Base-by-base conservation (phyloP, 2,888 invertebrate genomes). In the Macaria notata region DNA sequence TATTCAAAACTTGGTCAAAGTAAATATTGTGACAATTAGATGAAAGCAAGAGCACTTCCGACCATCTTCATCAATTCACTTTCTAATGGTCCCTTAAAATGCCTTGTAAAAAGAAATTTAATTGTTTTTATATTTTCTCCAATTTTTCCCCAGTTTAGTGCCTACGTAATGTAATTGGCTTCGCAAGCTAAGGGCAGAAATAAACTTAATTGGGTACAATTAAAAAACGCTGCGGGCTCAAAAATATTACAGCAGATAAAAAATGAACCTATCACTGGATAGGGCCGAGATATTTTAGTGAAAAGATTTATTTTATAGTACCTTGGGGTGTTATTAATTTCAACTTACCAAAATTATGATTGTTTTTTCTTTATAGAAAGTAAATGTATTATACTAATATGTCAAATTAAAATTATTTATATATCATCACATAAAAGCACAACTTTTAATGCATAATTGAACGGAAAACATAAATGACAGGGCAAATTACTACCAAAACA, bases 201-300 rank as follows among this genome's bases (percentile, higher is more conserved):
- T 79, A 75, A 82, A 79, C 76, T 81, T 83, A 85, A 85, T 84
- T 85, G 82, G 79, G 72, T 76, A 79, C 81, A 84, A 83, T 84
- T 82, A 84, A 81, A 84, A 84, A 81, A 79, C 70, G 76, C 78
- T 76, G 78, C 64, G 70, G 72, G 68, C 70, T 77, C 72, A 73
- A 71, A 79, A 79, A 78, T 77, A 72, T 80, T 74, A 64, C 59
- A 39, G 60, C 59, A 46, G 61, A 55, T 68, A 63, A 70, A 8
- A 74, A 66, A 73, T 68, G 51, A 54, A 44, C 42, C 8, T 29
- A 30, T 9, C 33, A 36, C 33, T 36, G 33, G 33, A 36, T 36
- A 7, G 7, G 33, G 33, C 33, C 33, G 33, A 6, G 2, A 36
- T 36, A 36, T 6, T n/a, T 42, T n/a, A 42, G 4, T 9, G n/a